These are phyloP conservation scores for Prunella strophiata DNA, from an alignment of 2,797 vertebrate genomes.

Conservation along the genomic window DNA sequence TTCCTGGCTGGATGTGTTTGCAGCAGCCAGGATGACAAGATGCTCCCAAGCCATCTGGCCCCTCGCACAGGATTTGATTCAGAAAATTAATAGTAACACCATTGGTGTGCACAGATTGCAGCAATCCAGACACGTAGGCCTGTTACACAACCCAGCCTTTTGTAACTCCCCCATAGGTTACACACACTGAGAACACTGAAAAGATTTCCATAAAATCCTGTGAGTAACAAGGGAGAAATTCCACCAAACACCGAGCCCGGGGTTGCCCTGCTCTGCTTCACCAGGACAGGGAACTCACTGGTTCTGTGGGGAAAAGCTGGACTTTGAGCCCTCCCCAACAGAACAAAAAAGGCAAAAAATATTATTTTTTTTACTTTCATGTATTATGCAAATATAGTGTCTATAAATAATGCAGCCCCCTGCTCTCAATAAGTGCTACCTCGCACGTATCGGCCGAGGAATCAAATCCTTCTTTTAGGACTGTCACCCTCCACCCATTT, in stretches of 20 bases:
- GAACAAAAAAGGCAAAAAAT: not conserved
- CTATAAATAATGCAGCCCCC: constrained; percentile 34
- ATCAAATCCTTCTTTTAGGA: not conserved
- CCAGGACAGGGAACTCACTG: not conserved
- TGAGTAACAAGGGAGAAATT: not conserved
- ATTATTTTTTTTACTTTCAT: not conserved
- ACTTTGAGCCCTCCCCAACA: not conserved
- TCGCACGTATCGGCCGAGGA: not conserved
- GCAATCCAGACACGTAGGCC: constrained; percentile 62
- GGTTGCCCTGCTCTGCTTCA: not conserved
- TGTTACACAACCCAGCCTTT: constrained; percentile 64
- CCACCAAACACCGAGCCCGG: rapidly evolving
- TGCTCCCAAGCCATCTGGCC: constrained; percentile 73
- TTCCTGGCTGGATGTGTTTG: constrained; percentile 63
- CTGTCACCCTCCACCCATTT: rapidly evolving
- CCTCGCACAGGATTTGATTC: constrained; percentile 58
- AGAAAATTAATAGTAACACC: constrained; percentile 74
- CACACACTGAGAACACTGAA: not conserved
- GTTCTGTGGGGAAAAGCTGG: rapidly evolving
- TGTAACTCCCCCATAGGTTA: not conserved
- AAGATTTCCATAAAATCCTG: not conserved
- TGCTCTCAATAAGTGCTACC: not conserved
- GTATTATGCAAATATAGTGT: constrained; percentile 35
- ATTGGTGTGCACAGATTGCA: constrained; percentile 61
- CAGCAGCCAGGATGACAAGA: constrained; percentile 66